Percentiles rank a stretch among this genome's conserved stretches.
Conservation (phyloP, 2,113 vertebrate genomes). For the Podilymbus podiceps region DNA sequence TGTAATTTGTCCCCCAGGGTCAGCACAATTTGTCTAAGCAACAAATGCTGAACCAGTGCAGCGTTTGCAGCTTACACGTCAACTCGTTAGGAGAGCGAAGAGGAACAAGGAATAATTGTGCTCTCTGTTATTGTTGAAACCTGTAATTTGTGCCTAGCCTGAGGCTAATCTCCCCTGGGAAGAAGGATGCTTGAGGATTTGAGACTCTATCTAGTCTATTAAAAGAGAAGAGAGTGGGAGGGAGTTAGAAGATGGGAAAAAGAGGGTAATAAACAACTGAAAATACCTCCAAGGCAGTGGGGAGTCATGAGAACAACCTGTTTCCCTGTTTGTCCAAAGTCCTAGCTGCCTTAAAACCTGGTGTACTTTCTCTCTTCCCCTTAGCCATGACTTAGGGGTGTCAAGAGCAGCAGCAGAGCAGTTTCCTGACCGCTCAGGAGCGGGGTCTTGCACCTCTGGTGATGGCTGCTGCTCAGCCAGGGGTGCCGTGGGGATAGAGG, state of each 20-base stretch:
- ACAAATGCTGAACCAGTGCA: not conserved
- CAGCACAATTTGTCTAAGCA: not conserved
- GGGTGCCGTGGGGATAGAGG: rapidly evolving
- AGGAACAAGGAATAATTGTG: not conserved
- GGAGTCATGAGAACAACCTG: not conserved
- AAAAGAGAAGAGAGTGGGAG: not conserved
- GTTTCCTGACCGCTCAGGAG: not conserved
- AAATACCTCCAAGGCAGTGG: not conserved
- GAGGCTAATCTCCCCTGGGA: not conserved
- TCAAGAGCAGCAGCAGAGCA: not conserved
- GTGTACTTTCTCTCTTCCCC: not conserved
- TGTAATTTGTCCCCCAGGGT: not conserved
- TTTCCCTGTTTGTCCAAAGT: not conserved
- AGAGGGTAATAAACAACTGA: conserved; percentile 9
- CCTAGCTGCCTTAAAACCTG: not conserved
- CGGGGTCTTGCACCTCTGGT: not conserved
- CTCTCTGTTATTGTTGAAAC: not conserved
- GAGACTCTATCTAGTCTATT: not conserved
- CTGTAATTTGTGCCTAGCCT: not conserved
- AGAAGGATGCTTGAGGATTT: not conserved
- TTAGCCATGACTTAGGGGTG: not conserved
- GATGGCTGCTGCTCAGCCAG: rapidly evolving
- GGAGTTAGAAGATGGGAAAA: not conserved
- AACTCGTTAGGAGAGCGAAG: not conserved
- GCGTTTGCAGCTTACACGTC: not conserved